Evolutionary conservation across 2,888 invertebrate species (phyloP).

Genomic region (Ormyrus labotus): DNA sequence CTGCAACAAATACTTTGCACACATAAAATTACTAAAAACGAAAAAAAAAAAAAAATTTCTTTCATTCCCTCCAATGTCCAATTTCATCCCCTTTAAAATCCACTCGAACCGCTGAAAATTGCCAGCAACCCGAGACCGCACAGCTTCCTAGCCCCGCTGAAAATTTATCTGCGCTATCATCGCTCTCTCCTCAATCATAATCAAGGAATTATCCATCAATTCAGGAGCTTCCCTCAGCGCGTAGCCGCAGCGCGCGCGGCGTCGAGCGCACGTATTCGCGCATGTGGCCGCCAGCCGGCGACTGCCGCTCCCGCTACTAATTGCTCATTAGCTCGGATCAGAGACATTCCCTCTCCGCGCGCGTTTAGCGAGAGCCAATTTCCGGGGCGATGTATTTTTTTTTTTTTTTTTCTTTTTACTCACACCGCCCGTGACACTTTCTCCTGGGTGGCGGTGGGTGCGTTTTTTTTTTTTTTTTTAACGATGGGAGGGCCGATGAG

Average conservation of each 20-base stretch:
- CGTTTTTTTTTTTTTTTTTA: not conserved
- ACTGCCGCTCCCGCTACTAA: constrained; percentile 61
- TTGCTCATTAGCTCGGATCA: constrained; percentile 68
- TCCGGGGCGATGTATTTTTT: not conserved
- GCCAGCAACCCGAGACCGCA: too few relatives aligned
- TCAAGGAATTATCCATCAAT: constrained; percentile 52
- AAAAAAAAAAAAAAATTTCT: too few relatives aligned
- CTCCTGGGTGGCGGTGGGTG: not conserved
- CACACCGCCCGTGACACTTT: not conserved
- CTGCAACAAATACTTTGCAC: too few relatives aligned
- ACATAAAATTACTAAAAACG: too few relatives aligned
- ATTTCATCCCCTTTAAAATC: too few relatives aligned
- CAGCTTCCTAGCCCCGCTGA: too few relatives aligned
- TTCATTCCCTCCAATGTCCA: too few relatives aligned
- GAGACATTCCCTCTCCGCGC: constrained; percentile 60
- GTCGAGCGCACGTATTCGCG: not conserved
- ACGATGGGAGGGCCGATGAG: not conserved
- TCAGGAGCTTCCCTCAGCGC: not conserved
- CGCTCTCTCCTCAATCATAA: constrained; percentile 41
- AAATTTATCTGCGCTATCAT: not conserved
- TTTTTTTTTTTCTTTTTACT: too few relatives aligned
- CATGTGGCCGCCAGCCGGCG: constrained; percentile 3
- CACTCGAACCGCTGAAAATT: too few relatives aligned
- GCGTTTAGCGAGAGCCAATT: constrained; percentile 26
- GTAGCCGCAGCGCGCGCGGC: constrained; percentile 2